Percentiles rank a stretch among this genome's conserved stretches.
Conservation (phyloP, 2,888 invertebrate species). For the Eupithecia subumbrata region DNA sequence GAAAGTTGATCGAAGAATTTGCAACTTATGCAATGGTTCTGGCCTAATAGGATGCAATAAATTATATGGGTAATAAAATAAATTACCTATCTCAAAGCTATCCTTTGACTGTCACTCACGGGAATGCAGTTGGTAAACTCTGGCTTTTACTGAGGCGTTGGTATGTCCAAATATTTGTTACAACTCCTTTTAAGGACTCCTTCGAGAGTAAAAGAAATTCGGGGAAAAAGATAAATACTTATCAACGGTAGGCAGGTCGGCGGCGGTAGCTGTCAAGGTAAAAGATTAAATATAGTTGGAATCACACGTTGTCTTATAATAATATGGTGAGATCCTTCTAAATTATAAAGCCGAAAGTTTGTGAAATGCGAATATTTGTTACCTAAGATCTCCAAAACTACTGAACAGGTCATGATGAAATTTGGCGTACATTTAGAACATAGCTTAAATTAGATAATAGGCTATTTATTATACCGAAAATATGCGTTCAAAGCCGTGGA, state of each 20-base stretch:
- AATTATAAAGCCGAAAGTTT: too few species aligned
- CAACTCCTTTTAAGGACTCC: background rate
- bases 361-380: too few species aligned
- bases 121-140: background rate
- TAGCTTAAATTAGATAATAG: too few species aligned
- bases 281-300: background rate
- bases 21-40: constrained; percentile 25
- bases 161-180: background rate
- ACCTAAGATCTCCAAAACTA: too few species aligned
- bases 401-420: too few species aligned
- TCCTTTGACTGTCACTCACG: background rate
- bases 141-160: background rate
- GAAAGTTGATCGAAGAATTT: constrained; percentile 22
- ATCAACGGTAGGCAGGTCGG: background rate
- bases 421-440: too few species aligned
- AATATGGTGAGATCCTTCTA: too few species aligned
- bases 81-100: constrained; percentile 11
- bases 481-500: too few species aligned
- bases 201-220: background rate
- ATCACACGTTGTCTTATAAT: background rate
- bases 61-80: constrained; percentile 18
- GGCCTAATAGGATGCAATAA: constrained; percentile 4
- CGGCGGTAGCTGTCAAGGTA: background rate
- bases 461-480: too few species aligned
- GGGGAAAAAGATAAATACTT: constrained; percentile 2